Evolutionary conservation across 2,797 vertebrate genomes (phyloP), one percentile per base, ranked within the genome.

Genomic region (Mycteria americana): DNA sequence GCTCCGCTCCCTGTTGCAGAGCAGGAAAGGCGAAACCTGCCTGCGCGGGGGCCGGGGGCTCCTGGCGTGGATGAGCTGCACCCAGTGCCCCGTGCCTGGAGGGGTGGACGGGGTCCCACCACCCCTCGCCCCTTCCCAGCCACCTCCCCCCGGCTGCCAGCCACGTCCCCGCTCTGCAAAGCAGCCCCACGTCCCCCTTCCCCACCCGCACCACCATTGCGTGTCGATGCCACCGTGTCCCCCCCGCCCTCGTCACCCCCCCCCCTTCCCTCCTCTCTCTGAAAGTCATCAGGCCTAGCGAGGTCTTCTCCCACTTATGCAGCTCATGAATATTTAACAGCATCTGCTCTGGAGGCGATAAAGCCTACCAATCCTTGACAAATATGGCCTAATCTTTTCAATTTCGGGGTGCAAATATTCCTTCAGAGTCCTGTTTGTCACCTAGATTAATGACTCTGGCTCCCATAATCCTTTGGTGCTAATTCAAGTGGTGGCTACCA

Each of bases 381-480:
- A 99, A 99, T 99, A 99, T 99, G 98, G 99, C 99, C 99, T 99
- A 99, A 99, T 99, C 99, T 99, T 99, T 99, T 99, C 99, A 99
- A 99, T 99, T 99, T 99, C 99, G 99, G 99, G 99, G 99, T 99
- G 99, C 99, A 99, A 99, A 99, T 99, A 99, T 99, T 99, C 99
- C 99, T 99, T 99, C 99, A 98, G 99, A 99, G 99, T 98, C 98
- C 98, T 99, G 99, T 99, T 99, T 99, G 99, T 99, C 99, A 99
- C 99, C 98, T 99, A 99, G 99, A 99, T 99, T 99, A 99, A 99
- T 99, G 99, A 99, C 98, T 98, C 98, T 98, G 98, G 98, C 98
- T 98, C 98, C 99, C 99, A 99, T 99, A 99, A 99, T 99, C 99
- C 99, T 99, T 98, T 98, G 98, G 99, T 99, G 99, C 99, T 99